Base-by-base conservation (phyloP, 2,888 invertebrate species). In the Meloe dianella region DNA sequence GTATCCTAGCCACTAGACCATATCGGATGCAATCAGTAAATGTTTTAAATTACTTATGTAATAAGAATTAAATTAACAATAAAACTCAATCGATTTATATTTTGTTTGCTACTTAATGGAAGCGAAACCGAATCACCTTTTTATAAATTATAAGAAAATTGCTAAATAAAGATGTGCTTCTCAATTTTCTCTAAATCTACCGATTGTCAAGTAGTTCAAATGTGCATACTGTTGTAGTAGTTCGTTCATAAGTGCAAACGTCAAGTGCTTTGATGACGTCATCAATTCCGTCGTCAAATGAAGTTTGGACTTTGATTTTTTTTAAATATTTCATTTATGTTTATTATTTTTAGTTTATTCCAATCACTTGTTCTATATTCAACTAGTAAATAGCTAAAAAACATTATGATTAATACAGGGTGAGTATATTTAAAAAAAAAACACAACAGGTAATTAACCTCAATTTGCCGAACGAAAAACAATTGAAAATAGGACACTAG, bases 1-100 rank as follows among this genome's bases (percentile, higher is more conserved):
- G 84, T 86, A 87, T 87, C 86, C 86, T 87, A 86, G 85, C 86
- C 86, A 86, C 85, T 86, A 86, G 86, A 86, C 86, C 85, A 86
- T 86, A 86, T 82, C 84, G 85, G 85, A 85, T 85, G n/a, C 4
- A 38, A 14, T 14, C 1, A 38, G 2, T 7, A 32, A 8, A 8
- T 10, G 10, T 9, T 32, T n/a, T n/a, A n/a, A n/a, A n/a, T n/a
- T n/a, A n/a, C n/a, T n/a, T n/a, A n/a, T n/a, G n/a, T n/a, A n/a
- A n/a, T n/a, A n/a, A n/a, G n/a, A n/a, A n/a, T n/a, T n/a, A n/a
- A n/a, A n/a, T n/a, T n/a, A n/a, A n/a, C n/a, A n/a, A n/a, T n/a
- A n/a, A n/a, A n/a, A n/a, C n/a, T n/a, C n/a, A n/a, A n/a, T n/a
- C n/a, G n/a, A n/a, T n/a, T n/a, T n/a, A n/a, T n/a, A n/a, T n/a